Conservation (phyloP, 2,113 vertebrate species). For the Ictidomys tridecemlineatus region DNA sequence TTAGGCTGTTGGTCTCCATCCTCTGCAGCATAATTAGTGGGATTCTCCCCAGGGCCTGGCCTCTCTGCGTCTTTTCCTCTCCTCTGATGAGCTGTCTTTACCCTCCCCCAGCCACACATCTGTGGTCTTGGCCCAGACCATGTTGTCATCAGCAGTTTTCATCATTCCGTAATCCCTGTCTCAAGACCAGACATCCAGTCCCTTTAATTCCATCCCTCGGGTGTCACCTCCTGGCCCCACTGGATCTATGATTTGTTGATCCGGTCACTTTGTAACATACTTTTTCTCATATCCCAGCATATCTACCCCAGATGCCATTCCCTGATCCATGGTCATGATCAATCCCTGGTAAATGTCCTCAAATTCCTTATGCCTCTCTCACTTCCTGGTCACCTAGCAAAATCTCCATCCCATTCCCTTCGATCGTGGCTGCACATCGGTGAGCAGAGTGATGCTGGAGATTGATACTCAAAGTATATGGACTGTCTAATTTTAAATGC, state of each 20-base stretch:
- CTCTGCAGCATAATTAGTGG: neutral
- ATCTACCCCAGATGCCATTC: neutral
- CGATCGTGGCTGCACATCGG: neutral
- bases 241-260: neutral
- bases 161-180: neutral
- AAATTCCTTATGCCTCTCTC: neutral
- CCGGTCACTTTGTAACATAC: neutral
- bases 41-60: neutral
- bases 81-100: neutral
- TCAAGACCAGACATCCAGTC: neutral
- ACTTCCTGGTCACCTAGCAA: neutral
- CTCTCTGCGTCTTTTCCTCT: neutral
- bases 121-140: neutral
- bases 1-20: neutral
- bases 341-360: neutral
- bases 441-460: neutral
- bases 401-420: neutral
- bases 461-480: neutral
- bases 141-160: neutral
- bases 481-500: neutral
- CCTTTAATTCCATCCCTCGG: neutral
- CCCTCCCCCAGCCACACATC: neutral
- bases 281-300: fast-evolving
- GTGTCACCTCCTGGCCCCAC: neutral
- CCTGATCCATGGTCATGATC: neutral